Percentiles rank a stretch among this genome's conserved stretches.
These are phyloP conservation scores for Proisotoma minuta DNA, from an alignment of 2,888 invertebrate genomes.

Conservation along the genomic window DNA sequence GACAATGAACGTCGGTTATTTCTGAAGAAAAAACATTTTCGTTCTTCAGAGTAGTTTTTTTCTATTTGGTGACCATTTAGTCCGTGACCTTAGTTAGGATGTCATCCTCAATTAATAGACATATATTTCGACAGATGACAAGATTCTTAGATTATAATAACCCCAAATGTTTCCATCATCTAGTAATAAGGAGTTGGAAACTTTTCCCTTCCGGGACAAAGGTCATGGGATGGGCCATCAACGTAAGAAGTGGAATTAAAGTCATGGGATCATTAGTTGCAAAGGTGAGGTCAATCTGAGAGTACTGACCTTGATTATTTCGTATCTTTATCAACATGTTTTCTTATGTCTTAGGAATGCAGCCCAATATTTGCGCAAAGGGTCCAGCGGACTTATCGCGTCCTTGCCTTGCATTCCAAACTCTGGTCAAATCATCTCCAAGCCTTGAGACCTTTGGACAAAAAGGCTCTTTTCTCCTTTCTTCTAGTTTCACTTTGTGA, in stretches of 20 bases:
- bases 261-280: slow-evolving; percentile 37
- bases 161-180: too few relatives aligned
- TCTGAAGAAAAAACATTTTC: too few relatives aligned
- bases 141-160: too few relatives aligned
- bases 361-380: slow-evolving; percentile 44
- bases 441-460: slow-evolving; percentile 19
- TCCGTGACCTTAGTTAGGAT: too few relatives aligned
- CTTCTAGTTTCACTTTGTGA: slow-evolving; percentile 38
- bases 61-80: too few relatives aligned
- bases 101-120: too few relatives aligned
- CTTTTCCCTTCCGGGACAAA: slow-evolving; percentile 15
- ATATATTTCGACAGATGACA: too few relatives aligned
- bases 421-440: slow-evolving; percentile 34
- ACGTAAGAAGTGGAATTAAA: slow-evolving; percentile 27
- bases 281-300: slow-evolving; percentile 7
- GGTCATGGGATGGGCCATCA: slow-evolving; percentile 6
- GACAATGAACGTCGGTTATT: too few relatives aligned
- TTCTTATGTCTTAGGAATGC: slow-evolving; percentile 17
- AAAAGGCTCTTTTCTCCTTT: slow-evolving; percentile 34
- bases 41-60: too few relatives aligned
- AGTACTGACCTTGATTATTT: neutral
- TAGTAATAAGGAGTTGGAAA: too few relatives aligned
- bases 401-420: slow-evolving; percentile 44
- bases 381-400: slow-evolving; percentile 32
- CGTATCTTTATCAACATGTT: neutral